phyloP scores from a whole-genome alignment of 2,888 invertebrate genomes.

The Diachrysia chrysitis region DNA sequence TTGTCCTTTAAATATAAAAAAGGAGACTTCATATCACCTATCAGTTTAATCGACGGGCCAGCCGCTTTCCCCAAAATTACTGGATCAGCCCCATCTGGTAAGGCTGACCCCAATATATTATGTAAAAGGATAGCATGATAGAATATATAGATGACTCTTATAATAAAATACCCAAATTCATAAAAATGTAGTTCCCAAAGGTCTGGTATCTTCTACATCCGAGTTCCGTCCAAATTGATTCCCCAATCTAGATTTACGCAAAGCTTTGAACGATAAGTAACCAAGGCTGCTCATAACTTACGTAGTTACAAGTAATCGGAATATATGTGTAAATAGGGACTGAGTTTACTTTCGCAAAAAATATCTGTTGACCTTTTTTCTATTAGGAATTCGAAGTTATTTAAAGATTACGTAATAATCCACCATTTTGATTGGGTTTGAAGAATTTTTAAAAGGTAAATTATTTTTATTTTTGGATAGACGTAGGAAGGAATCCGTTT shows the following conservation, averaged over 20 bases:
- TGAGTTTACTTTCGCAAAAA: slow-evolving; percentile 41
- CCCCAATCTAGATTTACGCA: slow-evolving; percentile 39
- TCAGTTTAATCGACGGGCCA: not conserved
- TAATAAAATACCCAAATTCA: slow-evolving; percentile 6
- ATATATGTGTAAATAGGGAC: slow-evolving; percentile 42
- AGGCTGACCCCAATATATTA: slow-evolving; percentile 6
- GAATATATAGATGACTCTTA: not conserved
- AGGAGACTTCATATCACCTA: not conserved
- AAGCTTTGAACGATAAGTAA: slow-evolving; percentile 43
- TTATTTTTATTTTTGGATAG: too few species aligned
- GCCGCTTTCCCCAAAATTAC: slow-evolving; percentile 1
- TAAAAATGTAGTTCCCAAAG: not conserved
- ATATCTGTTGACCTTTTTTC: slow-evolving; percentile 63
- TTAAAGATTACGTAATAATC: slow-evolving; percentile 28
- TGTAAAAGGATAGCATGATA: slow-evolving; percentile 6
- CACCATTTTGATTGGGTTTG: slow-evolving; percentile 27
- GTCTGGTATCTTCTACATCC: not conserved
- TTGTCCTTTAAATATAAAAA: not conserved
- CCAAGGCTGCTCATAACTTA: slow-evolving; percentile 47
- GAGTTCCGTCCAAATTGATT: slow-evolving; percentile 28
- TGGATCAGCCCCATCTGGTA: not conserved
- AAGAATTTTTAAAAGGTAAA: not conserved
- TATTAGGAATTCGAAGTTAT: slow-evolving; percentile 40
- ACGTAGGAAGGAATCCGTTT: too few species aligned
- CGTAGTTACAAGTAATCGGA: slow-evolving; percentile 40